A percentile compares a stretch with the other conserved stretches of the same genome.
Evolutionary conservation across 2,797 vertebrate species (phyloP).

Genomic region (Buceros bicornis): DNA sequence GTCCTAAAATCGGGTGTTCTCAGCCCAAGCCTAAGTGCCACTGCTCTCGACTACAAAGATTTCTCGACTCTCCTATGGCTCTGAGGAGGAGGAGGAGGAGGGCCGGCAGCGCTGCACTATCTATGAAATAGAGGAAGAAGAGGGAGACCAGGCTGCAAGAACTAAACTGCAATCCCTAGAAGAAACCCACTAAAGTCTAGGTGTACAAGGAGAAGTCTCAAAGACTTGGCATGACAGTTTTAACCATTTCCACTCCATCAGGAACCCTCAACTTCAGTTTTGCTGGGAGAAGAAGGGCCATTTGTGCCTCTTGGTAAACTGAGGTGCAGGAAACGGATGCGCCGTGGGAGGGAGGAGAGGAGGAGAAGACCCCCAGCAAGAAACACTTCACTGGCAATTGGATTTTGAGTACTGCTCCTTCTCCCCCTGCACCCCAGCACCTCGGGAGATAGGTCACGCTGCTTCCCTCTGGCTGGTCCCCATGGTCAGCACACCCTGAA

Average conservation of each 20-base stretch:
- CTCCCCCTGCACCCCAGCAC: neutral
- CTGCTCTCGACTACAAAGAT: neutral
- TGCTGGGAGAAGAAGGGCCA: neutral
- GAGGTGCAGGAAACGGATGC: neutral
- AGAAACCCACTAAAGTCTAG: neutral
- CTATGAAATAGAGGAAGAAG: neutral
- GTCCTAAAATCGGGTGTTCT: neutral
- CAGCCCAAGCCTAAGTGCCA: neutral
- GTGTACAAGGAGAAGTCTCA: neutral
- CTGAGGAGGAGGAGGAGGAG: neutral
- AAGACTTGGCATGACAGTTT: neutral
- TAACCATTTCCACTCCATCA: neutral
- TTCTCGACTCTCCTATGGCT: neutral
- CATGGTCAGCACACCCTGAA: neutral
- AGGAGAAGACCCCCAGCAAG: neutral
- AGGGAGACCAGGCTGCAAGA: neutral
- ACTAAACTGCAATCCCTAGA: neutral
- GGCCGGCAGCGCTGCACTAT: neutral
- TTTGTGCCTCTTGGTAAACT: neutral
- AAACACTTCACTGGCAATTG: neutral
- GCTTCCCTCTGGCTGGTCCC: neutral
- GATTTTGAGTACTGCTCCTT: neutral
- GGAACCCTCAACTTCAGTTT: neutral
- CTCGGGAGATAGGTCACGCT: neutral
- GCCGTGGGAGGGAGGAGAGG: neutral